A percentile compares a stretch with the other conserved stretches of the same genome.
These are phyloP conservation scores for Cryptoprocta ferox DNA, from an alignment of 2,797 vertebrate genomes.

Conservation along the genomic window DNA sequence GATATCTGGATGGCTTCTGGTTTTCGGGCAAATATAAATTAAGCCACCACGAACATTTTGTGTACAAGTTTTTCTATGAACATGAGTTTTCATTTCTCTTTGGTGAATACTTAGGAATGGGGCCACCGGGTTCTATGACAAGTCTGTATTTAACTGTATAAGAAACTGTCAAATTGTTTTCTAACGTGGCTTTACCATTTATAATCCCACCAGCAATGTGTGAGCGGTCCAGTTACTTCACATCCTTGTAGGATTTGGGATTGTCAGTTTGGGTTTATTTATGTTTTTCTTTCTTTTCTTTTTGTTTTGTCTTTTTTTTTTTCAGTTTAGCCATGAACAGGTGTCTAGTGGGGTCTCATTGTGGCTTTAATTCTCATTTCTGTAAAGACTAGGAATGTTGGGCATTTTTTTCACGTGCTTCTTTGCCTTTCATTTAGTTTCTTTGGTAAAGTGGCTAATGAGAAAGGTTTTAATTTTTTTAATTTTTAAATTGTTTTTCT, in stretches of 20 bases:
- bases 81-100: neutral
- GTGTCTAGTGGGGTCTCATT: neutral
- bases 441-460: neutral
- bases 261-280: neutral
- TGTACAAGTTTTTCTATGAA: neutral
- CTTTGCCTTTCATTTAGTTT: neutral
- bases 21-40: neutral
- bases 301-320: neutral
- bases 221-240: neutral
- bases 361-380: neutral
- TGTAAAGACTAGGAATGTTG: neutral
- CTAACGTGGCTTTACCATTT: neutral
- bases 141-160: neutral
- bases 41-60: conserved; percentile 12
- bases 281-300: neutral
- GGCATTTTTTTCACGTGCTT: neutral
- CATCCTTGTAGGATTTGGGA: neutral
- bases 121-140: neutral
- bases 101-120: neutral
- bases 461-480: neutral
- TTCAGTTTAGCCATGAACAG: neutral
- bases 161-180: neutral
- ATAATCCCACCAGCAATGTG: neutral
- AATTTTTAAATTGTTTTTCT: neutral
- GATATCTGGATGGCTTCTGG: neutral